phyloP scores from a whole-genome alignment of 2,888 invertebrate genomes.

The Drosophila pullipes region DNA sequence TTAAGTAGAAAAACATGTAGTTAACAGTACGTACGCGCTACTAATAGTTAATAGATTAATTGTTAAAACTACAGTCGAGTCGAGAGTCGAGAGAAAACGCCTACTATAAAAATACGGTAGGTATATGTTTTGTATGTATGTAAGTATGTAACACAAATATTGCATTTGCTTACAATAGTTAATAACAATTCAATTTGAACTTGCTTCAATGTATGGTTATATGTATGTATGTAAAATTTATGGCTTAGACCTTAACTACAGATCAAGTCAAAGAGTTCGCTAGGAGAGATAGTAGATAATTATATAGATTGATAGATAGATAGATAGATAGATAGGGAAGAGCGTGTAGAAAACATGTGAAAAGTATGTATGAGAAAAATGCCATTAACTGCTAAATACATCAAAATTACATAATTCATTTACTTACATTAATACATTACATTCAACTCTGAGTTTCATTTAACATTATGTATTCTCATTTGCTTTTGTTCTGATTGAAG shows the following conservation, averaged over 20 bases:
- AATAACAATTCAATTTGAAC: constrained; percentile 78
- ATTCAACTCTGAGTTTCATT: constrained; percentile 20
- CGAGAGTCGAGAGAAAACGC: constrained; percentile 72
- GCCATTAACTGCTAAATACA: constrained; percentile 67
- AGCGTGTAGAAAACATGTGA: constrained; percentile 37
- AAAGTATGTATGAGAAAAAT: constrained; percentile 59
- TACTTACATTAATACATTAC: constrained; percentile 24
- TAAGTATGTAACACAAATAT: constrained; percentile 70
- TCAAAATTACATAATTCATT: constrained; percentile 48
- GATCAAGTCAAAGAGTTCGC: constrained; percentile 21
- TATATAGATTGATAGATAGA: constrained; percentile 15
- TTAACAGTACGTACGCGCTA: constrained; percentile 72
- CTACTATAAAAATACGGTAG: constrained; percentile 79
- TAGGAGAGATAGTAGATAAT: constrained; percentile 16
- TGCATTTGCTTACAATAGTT: constrained; percentile 73
- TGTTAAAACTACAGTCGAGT: constrained; percentile 70
- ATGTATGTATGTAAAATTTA: constrained; percentile 21
- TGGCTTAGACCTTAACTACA: constrained; percentile 23
- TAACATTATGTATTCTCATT: not conserved
- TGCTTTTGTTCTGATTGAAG: constrained; percentile 25
- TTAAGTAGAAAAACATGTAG: constrained; percentile 76
- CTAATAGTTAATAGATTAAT: constrained; percentile 22
- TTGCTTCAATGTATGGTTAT: constrained; percentile 46
- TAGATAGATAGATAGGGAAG: constrained; percentile 26
- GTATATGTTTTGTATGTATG: constrained; percentile 40